These are phyloP conservation scores for Drepana arcuata DNA, from an alignment of 1,140 invertebrate genomes.

Conservation along the genomic window DNA sequence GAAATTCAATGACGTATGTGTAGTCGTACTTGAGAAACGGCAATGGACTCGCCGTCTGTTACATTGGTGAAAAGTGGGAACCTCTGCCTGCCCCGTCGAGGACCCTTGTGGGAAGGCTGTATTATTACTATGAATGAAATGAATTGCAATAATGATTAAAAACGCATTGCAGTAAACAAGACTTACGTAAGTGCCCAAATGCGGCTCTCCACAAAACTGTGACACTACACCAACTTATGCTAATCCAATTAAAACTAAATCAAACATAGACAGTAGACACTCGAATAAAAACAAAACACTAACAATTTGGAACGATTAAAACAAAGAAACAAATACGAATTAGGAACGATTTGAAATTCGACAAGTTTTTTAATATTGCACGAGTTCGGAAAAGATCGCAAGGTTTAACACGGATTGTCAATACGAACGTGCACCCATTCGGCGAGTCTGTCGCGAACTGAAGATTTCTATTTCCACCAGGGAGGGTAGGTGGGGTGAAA, in stretches of 20 bases:
- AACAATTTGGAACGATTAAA: too few relatives aligned
- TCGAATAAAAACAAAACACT: constrained; percentile 15
- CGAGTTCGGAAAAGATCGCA: constrained; percentile 52
- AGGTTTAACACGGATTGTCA: constrained; percentile 2
- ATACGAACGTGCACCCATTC: constrained; percentile 17
- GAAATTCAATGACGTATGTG: too few relatives aligned
- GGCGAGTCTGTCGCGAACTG: constrained; percentile 32
- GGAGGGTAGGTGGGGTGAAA: constrained; percentile 28
- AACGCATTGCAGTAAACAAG: constrained; percentile 62
- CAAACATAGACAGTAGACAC: constrained; percentile 27
- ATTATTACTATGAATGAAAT: too few relatives aligned
- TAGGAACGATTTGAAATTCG: constrained; percentile 29
- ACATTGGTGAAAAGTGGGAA: too few relatives aligned
- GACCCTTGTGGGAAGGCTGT: too few relatives aligned
- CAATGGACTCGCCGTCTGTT: too few relatives aligned
- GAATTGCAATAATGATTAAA: too few relatives aligned
- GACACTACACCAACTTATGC: constrained; percentile 24
- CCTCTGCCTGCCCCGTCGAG: too few relatives aligned
- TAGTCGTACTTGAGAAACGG: too few relatives aligned
- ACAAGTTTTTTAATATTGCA: constrained; percentile 49
- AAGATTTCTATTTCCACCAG: constrained; percentile 26
- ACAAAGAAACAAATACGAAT: too few relatives aligned
- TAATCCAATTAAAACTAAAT: constrained; percentile 21
- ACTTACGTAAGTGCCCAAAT: constrained; percentile 58
- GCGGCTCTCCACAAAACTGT: constrained; percentile 31